Evolutionary conservation across 2,888 invertebrate genomes (phyloP).

Genomic region (Lottia gigantea): DNA sequence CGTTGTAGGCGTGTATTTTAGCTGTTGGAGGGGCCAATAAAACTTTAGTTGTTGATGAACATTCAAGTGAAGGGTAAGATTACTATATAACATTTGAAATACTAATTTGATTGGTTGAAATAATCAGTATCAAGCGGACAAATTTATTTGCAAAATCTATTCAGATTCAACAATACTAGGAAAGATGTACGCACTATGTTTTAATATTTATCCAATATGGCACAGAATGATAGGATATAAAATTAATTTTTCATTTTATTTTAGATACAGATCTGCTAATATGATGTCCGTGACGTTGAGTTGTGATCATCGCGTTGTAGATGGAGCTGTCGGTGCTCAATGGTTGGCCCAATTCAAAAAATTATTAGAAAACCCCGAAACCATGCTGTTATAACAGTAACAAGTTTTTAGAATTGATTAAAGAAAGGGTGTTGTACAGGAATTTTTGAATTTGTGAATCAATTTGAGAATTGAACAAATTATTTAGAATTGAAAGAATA

Average conservation of each 20-base stretch:
- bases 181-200: too few relatives aligned
- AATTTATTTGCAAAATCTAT: too few relatives aligned
- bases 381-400: conserved; percentile 84
- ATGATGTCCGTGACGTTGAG: conserved; percentile 92
- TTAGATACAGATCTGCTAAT: conserved; percentile 71
- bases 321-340: conserved; percentile 96
- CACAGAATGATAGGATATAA: too few relatives aligned
- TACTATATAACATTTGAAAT: too few relatives aligned
- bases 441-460: too few relatives aligned
- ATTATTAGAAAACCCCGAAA: conserved; percentile 90
- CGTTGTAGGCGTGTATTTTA: conserved; percentile 81
- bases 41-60: conserved; percentile 79
- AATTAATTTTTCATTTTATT: conserved; percentile 14
- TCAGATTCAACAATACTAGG: too few relatives aligned
- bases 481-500: too few relatives aligned
- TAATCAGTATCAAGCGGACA: too few relatives aligned
- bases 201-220: too few relatives aligned
- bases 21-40: conserved; percentile 87
- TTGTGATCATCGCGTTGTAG: conserved; percentile 96
- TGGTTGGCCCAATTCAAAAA: conserved; percentile 92
- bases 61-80: conserved; percentile 80
- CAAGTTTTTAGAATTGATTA: too few relatives aligned
- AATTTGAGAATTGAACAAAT: too few relatives aligned
- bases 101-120: conserved; percentile 4
- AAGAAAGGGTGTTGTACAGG: too few relatives aligned